These are phyloP conservation scores for Spodoptera litura DNA, from an alignment of 1,140 invertebrate genomes.

Conservation along the genomic window DNA sequence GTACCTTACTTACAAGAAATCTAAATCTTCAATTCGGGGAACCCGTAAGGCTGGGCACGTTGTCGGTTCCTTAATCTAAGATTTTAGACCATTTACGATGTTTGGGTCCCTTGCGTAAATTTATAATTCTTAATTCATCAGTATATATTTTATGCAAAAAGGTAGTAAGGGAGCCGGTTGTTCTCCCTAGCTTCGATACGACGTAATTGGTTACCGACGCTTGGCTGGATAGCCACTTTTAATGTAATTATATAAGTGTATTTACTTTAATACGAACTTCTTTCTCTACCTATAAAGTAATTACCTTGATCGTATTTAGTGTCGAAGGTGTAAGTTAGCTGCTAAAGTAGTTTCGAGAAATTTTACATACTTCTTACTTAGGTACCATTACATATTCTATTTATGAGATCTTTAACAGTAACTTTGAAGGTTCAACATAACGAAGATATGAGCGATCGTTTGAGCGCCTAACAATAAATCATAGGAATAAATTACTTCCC, in stretches of 20 bases:
- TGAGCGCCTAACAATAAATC: too few species aligned
- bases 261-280: slow-evolving; percentile 30
- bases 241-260: slow-evolving; percentile 39
- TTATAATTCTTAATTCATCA: slow-evolving; percentile 55
- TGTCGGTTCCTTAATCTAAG: slow-evolving; percentile 74
- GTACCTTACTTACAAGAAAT: not conserved
- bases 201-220: slow-evolving; percentile 35
- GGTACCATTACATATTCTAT: too few species aligned
- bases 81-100: slow-evolving; percentile 60
- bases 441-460: too few species aligned
- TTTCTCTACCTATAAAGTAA: slow-evolving; percentile 27
- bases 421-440: too few species aligned
- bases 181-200: slow-evolving; percentile 12
- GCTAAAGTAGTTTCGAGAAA: not conserved
- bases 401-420: too few species aligned
- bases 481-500: too few species aligned
- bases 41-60: slow-evolving; percentile 71
- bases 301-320: slow-evolving; percentile 24
- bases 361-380: not conserved
- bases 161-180: slow-evolving; percentile 29
- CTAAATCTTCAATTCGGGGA: slow-evolving; percentile 76
- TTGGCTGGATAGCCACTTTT: slow-evolving; percentile 33
- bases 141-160: slow-evolving; percentile 46
- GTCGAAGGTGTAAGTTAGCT: slow-evolving; percentile 15
- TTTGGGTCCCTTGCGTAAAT: slow-evolving; percentile 7